phyloP scores from a whole-genome alignment of 1,140 invertebrate species.

The Lordiphosa mommai region DNA sequence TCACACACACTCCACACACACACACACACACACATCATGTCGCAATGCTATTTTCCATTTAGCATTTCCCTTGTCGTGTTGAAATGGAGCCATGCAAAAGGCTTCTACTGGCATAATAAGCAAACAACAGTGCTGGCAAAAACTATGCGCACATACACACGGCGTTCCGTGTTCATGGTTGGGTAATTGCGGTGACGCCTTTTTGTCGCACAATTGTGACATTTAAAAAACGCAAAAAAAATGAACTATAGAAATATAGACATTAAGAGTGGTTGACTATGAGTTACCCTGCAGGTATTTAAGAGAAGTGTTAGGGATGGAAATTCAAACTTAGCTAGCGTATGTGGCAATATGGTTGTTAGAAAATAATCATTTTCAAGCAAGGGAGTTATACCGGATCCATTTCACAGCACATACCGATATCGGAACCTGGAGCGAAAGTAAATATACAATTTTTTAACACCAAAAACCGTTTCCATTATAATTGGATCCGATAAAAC shows the following conservation, averaged over 20 bases:
- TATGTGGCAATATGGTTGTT: too few species aligned
- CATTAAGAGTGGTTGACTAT: background rate
- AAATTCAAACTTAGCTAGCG: too few species aligned
- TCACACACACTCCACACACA: slow-evolving; percentile 25
- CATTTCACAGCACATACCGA: too few species aligned
- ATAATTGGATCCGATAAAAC: too few species aligned
- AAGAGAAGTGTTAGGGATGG: too few species aligned
- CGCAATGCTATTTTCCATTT: slow-evolving; percentile 4
- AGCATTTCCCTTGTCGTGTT: slow-evolving; percentile 22
- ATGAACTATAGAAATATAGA: slow-evolving; percentile 1
- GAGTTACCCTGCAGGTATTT: background rate
- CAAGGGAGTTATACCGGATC: too few species aligned
- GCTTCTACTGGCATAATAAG: slow-evolving; percentile 46
- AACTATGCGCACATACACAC: slow-evolving; percentile 40
- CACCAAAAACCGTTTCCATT: too few species aligned
- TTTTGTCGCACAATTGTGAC: slow-evolving; percentile 60
- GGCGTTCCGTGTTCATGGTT: slow-evolving; percentile 19
- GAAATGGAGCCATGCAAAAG: slow-evolving; percentile 62
- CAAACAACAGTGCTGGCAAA: slow-evolving; percentile 42
- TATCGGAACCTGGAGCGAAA: too few species aligned
- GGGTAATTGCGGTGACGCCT: slow-evolving; percentile 69
- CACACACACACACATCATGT: slow-evolving; percentile 31
- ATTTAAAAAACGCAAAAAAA: slow-evolving; percentile 38
- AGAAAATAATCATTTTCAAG: too few species aligned
- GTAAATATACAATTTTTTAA: too few species aligned